Percentiles rank a stretch among this genome's conserved stretches.
Conservation (phyloP, 2,797 vertebrate species). For the Aselliscus stoliczkanus region DNA sequence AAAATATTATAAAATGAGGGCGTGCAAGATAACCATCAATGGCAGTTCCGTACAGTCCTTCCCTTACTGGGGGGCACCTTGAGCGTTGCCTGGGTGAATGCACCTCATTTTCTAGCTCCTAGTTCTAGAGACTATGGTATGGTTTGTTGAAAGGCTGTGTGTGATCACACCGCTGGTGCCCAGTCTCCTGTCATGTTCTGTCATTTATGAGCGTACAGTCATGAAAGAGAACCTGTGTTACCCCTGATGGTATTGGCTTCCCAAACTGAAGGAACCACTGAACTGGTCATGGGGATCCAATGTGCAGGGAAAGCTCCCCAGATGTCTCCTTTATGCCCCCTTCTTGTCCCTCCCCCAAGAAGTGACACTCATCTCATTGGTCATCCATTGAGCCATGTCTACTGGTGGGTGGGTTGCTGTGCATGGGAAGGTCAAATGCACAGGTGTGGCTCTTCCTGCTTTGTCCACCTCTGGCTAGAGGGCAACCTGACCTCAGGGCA, state of each 20-base stretch:
- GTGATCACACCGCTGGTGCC: background rate
- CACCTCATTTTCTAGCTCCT: background rate
- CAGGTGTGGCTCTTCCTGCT: background rate
- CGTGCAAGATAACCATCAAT: background rate
- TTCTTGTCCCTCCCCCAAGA: background rate
- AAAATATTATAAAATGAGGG: background rate
- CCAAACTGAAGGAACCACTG: background rate
- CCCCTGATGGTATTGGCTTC: background rate
- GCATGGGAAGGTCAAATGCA: background rate
- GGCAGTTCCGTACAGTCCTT: accelerated
- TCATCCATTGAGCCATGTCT: background rate
- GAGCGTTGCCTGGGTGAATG: background rate
- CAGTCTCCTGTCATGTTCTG: background rate
- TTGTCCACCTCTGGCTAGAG: background rate
- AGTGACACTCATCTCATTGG: background rate
- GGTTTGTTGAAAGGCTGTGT: background rate
- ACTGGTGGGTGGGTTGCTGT: too few species aligned
- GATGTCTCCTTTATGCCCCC: background rate
- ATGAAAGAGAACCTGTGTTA: background rate
- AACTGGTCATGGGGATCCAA: background rate
- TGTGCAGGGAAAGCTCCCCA: background rate
- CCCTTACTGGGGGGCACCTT: accelerated
- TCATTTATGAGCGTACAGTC: background rate
- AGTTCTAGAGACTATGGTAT: background rate
- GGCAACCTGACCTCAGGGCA: background rate